A percentile compares a stretch with the other conserved stretches of the same genome.
These are phyloP conservation scores for Musca vetustissima DNA, from an alignment of 1,140 invertebrate species.

Conservation along the genomic window DNA sequence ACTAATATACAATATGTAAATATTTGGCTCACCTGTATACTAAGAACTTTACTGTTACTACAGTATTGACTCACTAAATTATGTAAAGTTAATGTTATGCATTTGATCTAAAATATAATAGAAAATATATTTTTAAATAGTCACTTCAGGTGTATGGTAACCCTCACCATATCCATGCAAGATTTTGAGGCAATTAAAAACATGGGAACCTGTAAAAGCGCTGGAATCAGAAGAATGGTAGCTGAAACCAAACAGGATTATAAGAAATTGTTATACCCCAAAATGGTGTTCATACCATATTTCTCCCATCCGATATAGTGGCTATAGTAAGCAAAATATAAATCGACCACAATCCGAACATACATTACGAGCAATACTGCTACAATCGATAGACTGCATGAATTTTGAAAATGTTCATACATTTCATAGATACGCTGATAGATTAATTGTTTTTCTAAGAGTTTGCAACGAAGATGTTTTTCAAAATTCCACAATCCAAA, in stretches of 20 bases:
- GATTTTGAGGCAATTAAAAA: constrained; percentile 40
- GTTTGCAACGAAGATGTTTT: too few relatives aligned
- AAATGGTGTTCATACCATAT: background rate
- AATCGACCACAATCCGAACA: constrained; percentile 23
- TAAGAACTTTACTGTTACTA: background rate
- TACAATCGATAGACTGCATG: constrained; percentile 38
- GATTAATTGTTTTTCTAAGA: constrained; percentile 36
- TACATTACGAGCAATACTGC: constrained; percentile 32
- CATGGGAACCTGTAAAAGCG: constrained; percentile 40
- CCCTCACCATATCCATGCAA: constrained; percentile 38
- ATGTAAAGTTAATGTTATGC: constrained; percentile 40
- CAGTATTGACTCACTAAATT: background rate
- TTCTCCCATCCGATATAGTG: background rate
- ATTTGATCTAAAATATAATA: constrained; percentile 24
- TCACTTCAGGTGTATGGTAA: background rate
- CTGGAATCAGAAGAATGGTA: constrained; percentile 32
- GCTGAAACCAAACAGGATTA: background rate
- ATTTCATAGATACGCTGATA: constrained; percentile 38
- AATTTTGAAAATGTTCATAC: constrained; percentile 30
- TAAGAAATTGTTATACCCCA: constrained; percentile 3
- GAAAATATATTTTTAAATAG: background rate
- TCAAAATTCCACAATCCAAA: too few relatives aligned
- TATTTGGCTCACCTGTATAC: background rate
- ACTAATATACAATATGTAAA: too few relatives aligned
- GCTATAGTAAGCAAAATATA: constrained; percentile 18